These are phyloP conservation scores for Orientallactaga sibirica DNA, from an alignment of 2,797 vertebrate species.

Conservation along the genomic window DNA sequence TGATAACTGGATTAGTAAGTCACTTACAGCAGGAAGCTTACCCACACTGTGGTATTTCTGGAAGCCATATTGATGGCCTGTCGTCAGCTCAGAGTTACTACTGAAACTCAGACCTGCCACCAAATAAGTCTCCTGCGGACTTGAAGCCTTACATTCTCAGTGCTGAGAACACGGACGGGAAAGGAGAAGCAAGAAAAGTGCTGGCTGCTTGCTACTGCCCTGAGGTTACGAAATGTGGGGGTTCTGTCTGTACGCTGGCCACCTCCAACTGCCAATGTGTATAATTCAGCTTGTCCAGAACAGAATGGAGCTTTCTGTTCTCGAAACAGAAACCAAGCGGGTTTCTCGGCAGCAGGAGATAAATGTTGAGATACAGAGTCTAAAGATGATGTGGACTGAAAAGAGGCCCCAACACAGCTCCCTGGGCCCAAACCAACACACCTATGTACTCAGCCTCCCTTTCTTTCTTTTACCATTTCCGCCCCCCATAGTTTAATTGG, in stretches of 20 bases:
- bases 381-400: not conserved
- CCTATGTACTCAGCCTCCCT: not conserved
- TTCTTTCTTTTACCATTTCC: not conserved
- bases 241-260: not conserved
- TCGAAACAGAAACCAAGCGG: not conserved
- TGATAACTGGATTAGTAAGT: not conserved
- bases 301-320: not conserved
- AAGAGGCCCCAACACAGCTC: not conserved
- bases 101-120: not conserved
- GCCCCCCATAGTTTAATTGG: not conserved
- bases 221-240: not conserved
- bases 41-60: not conserved
- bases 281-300: not conserved
- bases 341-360: not conserved
- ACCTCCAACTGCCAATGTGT: not conserved
- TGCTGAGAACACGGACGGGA: not conserved
- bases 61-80: not conserved
- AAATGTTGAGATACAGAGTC: not conserved
- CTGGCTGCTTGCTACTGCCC: not conserved
- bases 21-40: not conserved
- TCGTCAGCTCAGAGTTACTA: not conserved
- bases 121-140: not conserved
- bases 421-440: not conserved
- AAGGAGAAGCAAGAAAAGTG: not conserved
- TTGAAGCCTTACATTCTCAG: not conserved